Base-by-base conservation (phyloP, 1,140 invertebrate genomes). In the Pantala flavescens region DNA sequence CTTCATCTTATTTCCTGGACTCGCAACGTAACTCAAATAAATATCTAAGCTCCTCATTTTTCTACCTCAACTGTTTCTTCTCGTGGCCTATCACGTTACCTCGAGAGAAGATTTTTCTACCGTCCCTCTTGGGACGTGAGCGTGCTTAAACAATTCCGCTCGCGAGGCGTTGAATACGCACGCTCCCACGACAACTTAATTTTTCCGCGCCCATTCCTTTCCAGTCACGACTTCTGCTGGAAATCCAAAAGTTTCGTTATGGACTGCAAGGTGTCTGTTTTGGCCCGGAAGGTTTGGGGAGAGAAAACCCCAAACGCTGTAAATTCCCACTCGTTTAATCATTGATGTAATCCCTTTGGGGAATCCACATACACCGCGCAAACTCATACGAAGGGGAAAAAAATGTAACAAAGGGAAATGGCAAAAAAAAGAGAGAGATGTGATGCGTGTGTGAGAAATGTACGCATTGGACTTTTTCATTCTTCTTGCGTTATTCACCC, bases 261-360 rank as follows among this genome's bases (percentile, higher is more conserved):
- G 49, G 49, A 16, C 49, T 63, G n/a, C 49, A 12, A 63, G 49
- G 49, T 63, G 49, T 63, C 49, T 63, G 49, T 63, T 63, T 19
- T 14, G 49, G 49, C n/a, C 16, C 5, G 49, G 49, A 63, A 63
- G 49, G 49, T 16, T 19, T 16, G 49, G 49, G 12, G 49, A 63
- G 49, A 63, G 49, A 21, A 63, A 63, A 63, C 49, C 49, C 49
- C 49, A 63, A 63, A 63, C 49, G 49, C 49, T 16, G n/a, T 63
- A 63, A 63, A 63, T 63, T 63, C 49, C 49, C 49, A 21, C 49
- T 63, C 49, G 49, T 63, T 63, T 63, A 63, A 63, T 7, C 49
- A 63, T 63, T 63, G 49, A 63, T 63, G 49, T 21, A 63, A 63
- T 63, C 49, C 49, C 49, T 63, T 21, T 63, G 49, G 49, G 49